Conservation (phyloP, 2,797 vertebrate genomes). For the Rhabdomys pumilio region DNA sequence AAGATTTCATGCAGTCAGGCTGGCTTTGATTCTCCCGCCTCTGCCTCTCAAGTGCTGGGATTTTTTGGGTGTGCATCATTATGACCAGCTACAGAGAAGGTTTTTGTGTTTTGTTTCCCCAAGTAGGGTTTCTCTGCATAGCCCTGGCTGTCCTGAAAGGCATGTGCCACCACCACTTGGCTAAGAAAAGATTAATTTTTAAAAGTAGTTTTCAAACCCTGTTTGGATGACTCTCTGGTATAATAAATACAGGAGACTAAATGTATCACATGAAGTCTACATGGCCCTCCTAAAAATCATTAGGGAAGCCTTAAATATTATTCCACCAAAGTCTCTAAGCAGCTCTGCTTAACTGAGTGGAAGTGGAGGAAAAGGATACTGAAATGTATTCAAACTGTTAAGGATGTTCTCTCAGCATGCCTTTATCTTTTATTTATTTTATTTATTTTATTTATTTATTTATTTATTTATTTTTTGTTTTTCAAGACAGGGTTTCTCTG, state of each 20-base stretch:
- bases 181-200: constrained; percentile 37
- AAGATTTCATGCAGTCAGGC: neutral
- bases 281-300: constrained; percentile 18
- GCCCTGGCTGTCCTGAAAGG: neutral
- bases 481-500: too few species aligned
- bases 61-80: neutral
- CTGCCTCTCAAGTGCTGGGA: neutral
- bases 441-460: too few species aligned
- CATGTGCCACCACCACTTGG: too few species aligned
- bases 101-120: neutral
- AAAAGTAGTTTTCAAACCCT: constrained; percentile 40
- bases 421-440: too few species aligned
- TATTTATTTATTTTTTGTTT: too few species aligned
- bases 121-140: neutral
- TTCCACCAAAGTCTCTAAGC: neutral
- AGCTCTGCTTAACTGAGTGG: neutral
- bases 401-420: neutral
- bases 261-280: constrained; percentile 7
- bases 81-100: neutral
- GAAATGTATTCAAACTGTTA: constrained; percentile 22
- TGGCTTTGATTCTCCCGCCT: neutral
- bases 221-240: neutral
- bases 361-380: neutral
- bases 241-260: constrained; percentile 38
- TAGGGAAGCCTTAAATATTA: constrained; percentile 41